Percentiles rank a stretch among this genome's conserved stretches.
phyloP scores from a whole-genome alignment of 2,113 vertebrate genomes.

The Dromiciops gliroides region DNA sequence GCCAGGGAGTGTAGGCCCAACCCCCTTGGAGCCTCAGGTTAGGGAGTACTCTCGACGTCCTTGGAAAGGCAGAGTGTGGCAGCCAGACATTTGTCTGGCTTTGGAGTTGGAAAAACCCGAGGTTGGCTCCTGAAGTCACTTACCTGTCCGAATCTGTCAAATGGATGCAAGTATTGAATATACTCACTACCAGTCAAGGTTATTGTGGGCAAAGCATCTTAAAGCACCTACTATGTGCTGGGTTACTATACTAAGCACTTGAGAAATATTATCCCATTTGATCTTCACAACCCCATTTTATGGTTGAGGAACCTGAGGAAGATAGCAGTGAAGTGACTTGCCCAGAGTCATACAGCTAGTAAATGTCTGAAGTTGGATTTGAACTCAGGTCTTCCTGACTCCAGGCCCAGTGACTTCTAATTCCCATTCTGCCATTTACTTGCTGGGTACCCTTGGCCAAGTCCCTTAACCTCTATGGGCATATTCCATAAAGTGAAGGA shows the following conservation, averaged over 20 bases:
- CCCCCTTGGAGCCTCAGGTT: constrained; percentile 1
- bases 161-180: not conserved
- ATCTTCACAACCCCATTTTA: constrained; percentile 11
- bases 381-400: too few species aligned
- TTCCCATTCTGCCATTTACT: too few species aligned
- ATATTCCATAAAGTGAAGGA: too few species aligned
- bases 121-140: not conserved
- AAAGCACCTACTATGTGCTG: constrained; percentile 37
- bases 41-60: constrained; percentile 19
- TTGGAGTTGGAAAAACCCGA: not conserved
- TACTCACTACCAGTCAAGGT: not conserved
- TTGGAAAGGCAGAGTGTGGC: constrained; percentile 14
- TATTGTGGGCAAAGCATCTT: not conserved
- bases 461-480: too few species aligned
- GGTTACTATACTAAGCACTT: constrained; percentile 3
- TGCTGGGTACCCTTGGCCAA: too few species aligned
- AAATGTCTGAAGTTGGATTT: too few species aligned
- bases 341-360: constrained; percentile 48
- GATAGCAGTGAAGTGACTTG: constrained; percentile 45
- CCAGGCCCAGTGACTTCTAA: too few species aligned
- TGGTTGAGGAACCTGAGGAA: constrained; percentile 46
- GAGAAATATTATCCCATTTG: not conserved
- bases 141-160: not conserved
- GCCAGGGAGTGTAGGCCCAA: not conserved
- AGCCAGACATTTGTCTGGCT: not conserved